Base-by-base conservation (phyloP, 2,888 invertebrate species). In the Margaritifera margaritifera region DNA sequence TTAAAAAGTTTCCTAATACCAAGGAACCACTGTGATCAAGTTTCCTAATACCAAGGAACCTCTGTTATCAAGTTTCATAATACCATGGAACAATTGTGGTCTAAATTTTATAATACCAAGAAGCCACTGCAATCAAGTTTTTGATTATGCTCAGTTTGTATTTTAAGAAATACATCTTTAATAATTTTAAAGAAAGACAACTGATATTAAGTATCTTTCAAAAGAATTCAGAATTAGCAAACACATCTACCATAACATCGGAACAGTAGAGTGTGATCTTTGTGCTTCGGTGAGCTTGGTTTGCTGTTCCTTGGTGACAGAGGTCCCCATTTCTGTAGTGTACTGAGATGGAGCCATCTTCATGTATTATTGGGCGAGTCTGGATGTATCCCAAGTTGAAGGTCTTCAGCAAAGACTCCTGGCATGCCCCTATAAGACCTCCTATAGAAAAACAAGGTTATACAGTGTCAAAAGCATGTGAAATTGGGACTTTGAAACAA, bases 341-440 rank as follows among this genome's bases (percentile, higher is more conserved):
- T n/a, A 87, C 63, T 15, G 79, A 80, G 31, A 87, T 55, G n/a
- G 84, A 78, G 1, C 84, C 85, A 65, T 82, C 77, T 4, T 60
- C 71, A 6, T 74, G 75, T 8, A 81, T 84, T 2, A 80, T 65
- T 0, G 87, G 87, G 64, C 82, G 80, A 15, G 86, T 80, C 75
- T 86, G 85, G 54, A 86, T 75, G 66, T 85, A 87, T 1, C 87
- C 87, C 72, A 87, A 72, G 69, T 77, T 85, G 74, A 76, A 83
- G 4, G 62, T 20, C 15, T 77, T 77, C 25, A 74, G 71, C 19
- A 56, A 67, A 1, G 79, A 73, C 22, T 77, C 71, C 79, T 86
- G 86, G 66, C 87, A 87, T 0, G 84, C 87, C 18, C 87, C 86
- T 18, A 86, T 77, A 62, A 84, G 80, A 4, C 83, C 85, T 66